These are phyloP conservation scores for Reinhardtius hippoglossoides DNA, from an alignment of 2,113 vertebrate species.

Conservation along the genomic window DNA sequence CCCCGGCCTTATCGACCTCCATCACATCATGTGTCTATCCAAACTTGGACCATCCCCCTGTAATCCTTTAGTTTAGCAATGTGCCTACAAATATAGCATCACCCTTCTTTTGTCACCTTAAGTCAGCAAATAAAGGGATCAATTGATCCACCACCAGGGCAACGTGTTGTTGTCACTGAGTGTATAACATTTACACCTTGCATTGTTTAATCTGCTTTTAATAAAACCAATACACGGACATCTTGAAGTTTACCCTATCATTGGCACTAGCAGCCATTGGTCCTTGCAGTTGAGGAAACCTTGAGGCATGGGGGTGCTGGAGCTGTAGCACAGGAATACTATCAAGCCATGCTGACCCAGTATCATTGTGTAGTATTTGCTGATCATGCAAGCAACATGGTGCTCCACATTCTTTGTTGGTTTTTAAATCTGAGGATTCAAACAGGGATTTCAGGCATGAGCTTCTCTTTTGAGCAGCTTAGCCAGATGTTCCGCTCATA, in stretches of 20 bases:
- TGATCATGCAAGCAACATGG: background rate
- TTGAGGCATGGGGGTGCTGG: background rate
- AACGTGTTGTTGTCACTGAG: background rate
- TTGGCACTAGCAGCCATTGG: background rate
- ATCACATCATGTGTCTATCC: conserved; percentile 5
- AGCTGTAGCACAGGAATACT: background rate
- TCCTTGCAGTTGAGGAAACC: background rate
- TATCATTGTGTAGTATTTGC: background rate
- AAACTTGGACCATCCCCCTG: conserved; percentile 2
- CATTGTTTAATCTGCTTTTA: conserved; percentile 10
- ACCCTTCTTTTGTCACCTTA: conserved; percentile 50
- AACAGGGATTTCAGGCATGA: background rate
- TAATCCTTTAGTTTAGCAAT: conserved; percentile 20
- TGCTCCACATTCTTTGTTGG: too few species aligned
- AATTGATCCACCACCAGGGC: conserved; percentile 39
- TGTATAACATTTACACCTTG: conserved; percentile 8
- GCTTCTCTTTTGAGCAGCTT: too few species aligned
- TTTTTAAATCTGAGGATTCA: background rate
- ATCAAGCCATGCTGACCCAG: background rate
- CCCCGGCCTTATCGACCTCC: background rate
- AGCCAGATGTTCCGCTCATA: background rate
- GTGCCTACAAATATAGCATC: conserved; percentile 27
- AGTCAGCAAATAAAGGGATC: conserved; percentile 40
- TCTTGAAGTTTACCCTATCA: background rate
- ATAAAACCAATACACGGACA: background rate